phyloP scores from a whole-genome alignment of 2,113 vertebrate genomes.

The Dermatemys mawii region DNA sequence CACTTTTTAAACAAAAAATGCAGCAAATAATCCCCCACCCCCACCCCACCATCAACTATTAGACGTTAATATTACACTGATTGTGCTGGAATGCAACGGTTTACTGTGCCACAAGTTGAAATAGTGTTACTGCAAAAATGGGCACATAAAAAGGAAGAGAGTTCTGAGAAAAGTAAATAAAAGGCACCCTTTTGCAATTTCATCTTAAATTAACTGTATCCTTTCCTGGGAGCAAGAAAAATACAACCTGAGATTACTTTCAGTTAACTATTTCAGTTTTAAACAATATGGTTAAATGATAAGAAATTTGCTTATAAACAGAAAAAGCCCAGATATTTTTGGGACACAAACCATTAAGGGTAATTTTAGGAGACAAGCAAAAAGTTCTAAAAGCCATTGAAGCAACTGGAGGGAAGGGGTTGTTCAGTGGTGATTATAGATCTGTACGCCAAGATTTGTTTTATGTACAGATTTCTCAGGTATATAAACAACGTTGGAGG shows the following conservation, averaged over 20 bases:
- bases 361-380: neutral
- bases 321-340: neutral
- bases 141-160: neutral
- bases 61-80: neutral
- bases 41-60: neutral
- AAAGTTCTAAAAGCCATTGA: neutral
- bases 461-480: neutral
- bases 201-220: neutral
- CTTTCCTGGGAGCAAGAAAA: neutral
- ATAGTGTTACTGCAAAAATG: neutral
- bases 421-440: neutral
- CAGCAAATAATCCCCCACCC: neutral
- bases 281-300: neutral
- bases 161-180: neutral
- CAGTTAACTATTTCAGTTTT: neutral
- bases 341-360: neutral
- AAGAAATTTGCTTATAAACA: neutral
- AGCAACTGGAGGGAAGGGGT: neutral
- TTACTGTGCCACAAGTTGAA: neutral
- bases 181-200: neutral
- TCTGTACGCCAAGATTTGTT: neutral
- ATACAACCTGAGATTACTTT: neutral
- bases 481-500: neutral
- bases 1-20: neutral
- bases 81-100: neutral